Base-by-base conservation (phyloP, 2,797 vertebrate species). In the Malurus splendens region DNA sequence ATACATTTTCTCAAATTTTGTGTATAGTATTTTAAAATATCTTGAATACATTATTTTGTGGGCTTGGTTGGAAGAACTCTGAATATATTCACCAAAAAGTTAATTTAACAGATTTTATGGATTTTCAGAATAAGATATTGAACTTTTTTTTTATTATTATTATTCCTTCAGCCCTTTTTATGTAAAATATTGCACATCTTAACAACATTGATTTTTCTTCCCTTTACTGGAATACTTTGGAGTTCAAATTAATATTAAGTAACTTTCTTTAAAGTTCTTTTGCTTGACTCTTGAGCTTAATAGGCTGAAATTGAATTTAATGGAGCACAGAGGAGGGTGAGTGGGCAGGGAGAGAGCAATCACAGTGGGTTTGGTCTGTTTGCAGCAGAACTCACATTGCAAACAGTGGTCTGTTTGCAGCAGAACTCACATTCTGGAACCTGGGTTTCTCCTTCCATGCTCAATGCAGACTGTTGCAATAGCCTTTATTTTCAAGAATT, bases 231-330 rank as follows among this genome's bases (percentile, higher is more conserved):
- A 62, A 87, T 70, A 60, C 13, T 82, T 91, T 80, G 54, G 27
- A 74, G 54, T 61, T 71, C 42, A 64, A 84, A 86, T 82, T 75
- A 86, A 71, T 88, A 94, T 71, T 84, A 80, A 88, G 70, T 59
- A 89, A 75, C 57, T 50, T 72, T 66, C 24, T 88, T 76, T 84
- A 81, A 73, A 73, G 50, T 33, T 82, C 39, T 90, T 80, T 73
- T 73, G 11, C 45, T 82, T 3, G 0, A 54, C 20, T 93, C 52
- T 82, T 44, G 32, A 67, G 12, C 17, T 89, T 90, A 86, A 82
- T 55, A 74, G 28, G 30, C 25, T 65, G 54, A 86, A 92, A 90
- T 79, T 88, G 10, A 82, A 64, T 82, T 88, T 73, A 84, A 36
- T 70, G 52, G 38, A 76, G 57, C 39, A 54, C 44, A 76, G n/a